Conservation (phyloP, 1,140 invertebrate species). For the Drosophila pachea region DNA sequence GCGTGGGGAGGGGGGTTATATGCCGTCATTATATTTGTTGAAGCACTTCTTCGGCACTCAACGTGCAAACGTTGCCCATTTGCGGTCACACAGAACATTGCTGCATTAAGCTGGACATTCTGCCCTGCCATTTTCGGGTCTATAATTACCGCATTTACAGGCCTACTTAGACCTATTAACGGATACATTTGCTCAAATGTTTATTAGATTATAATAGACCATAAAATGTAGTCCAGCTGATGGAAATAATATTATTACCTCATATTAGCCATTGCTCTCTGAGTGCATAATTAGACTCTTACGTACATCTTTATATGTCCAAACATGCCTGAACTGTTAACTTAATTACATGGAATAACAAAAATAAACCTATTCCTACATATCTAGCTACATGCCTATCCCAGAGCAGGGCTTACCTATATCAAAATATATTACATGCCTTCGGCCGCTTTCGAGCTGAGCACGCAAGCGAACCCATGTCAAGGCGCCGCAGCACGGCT, state of each 20-base stretch:
- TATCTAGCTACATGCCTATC: background rate
- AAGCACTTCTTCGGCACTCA: constrained; percentile 13
- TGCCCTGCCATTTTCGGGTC: constrained; percentile 22
- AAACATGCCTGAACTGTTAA: background rate
- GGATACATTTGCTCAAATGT: constrained; percentile 53
- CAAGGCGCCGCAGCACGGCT: background rate
- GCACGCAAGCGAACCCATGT: constrained; percentile 1
- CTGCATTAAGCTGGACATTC: background rate
- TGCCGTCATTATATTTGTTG: constrained; percentile 58
- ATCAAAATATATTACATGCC: no score
- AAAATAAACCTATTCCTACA: background rate
- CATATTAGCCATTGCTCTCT: background rate
- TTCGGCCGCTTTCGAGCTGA: background rate
- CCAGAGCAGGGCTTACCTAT: background rate
- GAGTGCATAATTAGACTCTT: no score
- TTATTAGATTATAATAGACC: constrained; percentile 8
- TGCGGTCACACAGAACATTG: constrained; percentile 9
- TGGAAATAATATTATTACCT: constrained; percentile 1
- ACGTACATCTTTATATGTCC: background rate
- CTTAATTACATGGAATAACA: background rate
- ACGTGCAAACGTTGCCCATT: constrained; percentile 5
- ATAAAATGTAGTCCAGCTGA: constrained; percentile 1
- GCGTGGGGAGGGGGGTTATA: constrained; percentile 24
- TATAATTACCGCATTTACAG: constrained; percentile 41
- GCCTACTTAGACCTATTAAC: constrained; percentile 40